Evolutionary conservation across 2,888 invertebrate genomes (phyloP).

Genomic region (Aradus depressus): DNA sequence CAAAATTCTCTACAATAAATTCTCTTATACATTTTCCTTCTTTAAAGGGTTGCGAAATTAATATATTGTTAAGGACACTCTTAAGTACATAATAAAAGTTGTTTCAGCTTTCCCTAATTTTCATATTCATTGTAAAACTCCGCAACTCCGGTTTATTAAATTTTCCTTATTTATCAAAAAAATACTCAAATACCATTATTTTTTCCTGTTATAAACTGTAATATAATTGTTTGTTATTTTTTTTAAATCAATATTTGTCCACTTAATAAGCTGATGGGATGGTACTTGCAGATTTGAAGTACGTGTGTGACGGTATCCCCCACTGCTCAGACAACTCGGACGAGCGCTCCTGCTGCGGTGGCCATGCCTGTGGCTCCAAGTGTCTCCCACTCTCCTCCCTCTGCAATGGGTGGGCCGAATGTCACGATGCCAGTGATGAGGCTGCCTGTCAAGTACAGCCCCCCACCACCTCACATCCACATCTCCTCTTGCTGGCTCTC

Average conservation of each 20-base stretch:
- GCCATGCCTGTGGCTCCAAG: constrained; percentile 53
- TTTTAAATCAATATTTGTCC: background rate
- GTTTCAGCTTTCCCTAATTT: no score
- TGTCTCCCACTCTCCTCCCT: constrained; percentile 56
- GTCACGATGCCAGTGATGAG: constrained; percentile 73
- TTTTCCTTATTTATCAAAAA: no score
- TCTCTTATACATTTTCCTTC: no score
- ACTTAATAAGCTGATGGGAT: background rate
- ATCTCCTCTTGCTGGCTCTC: constrained; percentile 17
- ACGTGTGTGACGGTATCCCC: constrained; percentile 50
- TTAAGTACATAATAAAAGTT: no score
- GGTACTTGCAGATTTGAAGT: constrained; percentile 36
- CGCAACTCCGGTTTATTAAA: no score
- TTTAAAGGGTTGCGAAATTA: no score
- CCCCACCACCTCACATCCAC: constrained; percentile 19
- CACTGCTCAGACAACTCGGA: constrained; percentile 60
- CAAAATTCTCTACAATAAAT: no score
- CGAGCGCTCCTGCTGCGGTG: constrained; percentile 53
- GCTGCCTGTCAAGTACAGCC: constrained; percentile 31
- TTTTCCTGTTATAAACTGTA: no score
- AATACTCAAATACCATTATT: no score
- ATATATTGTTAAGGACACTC: no score
- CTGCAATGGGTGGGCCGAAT: constrained; percentile 68
- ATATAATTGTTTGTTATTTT: background rate
- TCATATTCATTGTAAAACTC: no score